Evolutionary conservation across 2,113 vertebrate species (phyloP), one percentile per base, ranked within the genome.

Genomic region (Neomonachus schauinslandi): DNA sequence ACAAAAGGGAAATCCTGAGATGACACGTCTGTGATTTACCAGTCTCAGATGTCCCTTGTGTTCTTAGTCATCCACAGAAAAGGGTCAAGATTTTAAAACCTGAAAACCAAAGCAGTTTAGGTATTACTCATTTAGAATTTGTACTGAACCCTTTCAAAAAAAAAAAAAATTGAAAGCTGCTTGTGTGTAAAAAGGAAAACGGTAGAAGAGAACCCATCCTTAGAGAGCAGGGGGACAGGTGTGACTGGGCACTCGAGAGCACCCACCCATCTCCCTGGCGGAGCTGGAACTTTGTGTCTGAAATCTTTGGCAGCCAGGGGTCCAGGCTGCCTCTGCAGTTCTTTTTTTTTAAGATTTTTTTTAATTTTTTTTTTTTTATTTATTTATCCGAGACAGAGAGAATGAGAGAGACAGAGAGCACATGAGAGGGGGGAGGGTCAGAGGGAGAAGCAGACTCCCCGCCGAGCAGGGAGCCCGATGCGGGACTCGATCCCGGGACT

Each of bases 21-120:
- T 96, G 95, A 88, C 79, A 76, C 83, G 72, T 96, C 77, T 97
- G 72, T 83, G 96, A 93, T 98, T 98, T 97, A 94, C 49, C 91
- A 96, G 96, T 89, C 11, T 77, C 55, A 51, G 65, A 7, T 24
- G 10, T 46, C n/a, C n/a, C 69, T 65, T 31, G 57, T 69, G 57
- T 65, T 36, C 33, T 94, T 67, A 31, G 49, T 90, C 61, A 61
- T 46, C 11, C 59, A 72, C 12, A 65, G 39, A 87, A 92, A 82
- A 63, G 42, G 16, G n/a, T n/a, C 49, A 94, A n/a, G 46, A 49
- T 88, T 94, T 80, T 12, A 83, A 97, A 95, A 80, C 91, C 22
- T 79, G 63, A 92, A 98, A 96, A 39, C 51, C 19, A 33, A 97
- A 98, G 95, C 89, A 90, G 59, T 97, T 97, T 87, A 80, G 93